phyloP scores from a whole-genome alignment of 2,888 invertebrate species.

The Branchellion lobata region DNA sequence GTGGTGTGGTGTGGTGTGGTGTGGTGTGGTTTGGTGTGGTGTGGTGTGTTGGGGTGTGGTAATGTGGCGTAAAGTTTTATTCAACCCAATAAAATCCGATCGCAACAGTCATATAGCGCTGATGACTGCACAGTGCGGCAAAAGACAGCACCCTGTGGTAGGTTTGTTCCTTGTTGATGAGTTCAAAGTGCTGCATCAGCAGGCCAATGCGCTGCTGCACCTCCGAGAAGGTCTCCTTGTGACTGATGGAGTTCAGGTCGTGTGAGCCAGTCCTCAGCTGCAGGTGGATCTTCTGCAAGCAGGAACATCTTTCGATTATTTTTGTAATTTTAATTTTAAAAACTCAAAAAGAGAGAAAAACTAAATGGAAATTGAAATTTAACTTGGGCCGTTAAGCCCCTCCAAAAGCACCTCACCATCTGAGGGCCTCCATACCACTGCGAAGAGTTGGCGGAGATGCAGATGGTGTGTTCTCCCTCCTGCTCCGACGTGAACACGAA shows the following conservation, averaged over 20 bases:
- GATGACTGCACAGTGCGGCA: too few species aligned
- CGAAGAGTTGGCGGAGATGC: slow-evolving; percentile 94
- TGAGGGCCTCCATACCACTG: slow-evolving; percentile 98
- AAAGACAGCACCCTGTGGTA: slow-evolving; percentile 80
- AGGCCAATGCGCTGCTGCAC: slow-evolving; percentile 90
- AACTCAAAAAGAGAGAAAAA: too few species aligned
- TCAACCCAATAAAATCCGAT: too few species aligned
- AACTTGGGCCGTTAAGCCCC: too few species aligned
- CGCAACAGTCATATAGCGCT: too few species aligned
- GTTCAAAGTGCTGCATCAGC: slow-evolving; percentile 95
- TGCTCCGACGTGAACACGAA: slow-evolving; percentile 95
- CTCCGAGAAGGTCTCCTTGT: slow-evolving; percentile 93
- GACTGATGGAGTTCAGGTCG: slow-evolving; percentile 93
- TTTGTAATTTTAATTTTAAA: too few species aligned
- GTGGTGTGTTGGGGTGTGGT: background rate
- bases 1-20: background rate
- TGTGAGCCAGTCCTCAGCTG: slow-evolving; percentile 99
- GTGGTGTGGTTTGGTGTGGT: background rate
- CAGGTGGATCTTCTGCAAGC: slow-evolving; percentile 77
- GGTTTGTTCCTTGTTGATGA: slow-evolving; percentile 98
- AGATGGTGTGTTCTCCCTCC: slow-evolving; percentile 96
- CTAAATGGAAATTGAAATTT: too few species aligned
- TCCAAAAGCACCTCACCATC: slow-evolving; percentile 71
- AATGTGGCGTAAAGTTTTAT: background rate
- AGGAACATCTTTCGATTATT: too few species aligned